A percentile compares a stretch with the other conserved stretches of the same genome.
Evolutionary conservation across 1,140 invertebrate genomes (phyloP).

Genomic region (Zaprionus taronus): DNA sequence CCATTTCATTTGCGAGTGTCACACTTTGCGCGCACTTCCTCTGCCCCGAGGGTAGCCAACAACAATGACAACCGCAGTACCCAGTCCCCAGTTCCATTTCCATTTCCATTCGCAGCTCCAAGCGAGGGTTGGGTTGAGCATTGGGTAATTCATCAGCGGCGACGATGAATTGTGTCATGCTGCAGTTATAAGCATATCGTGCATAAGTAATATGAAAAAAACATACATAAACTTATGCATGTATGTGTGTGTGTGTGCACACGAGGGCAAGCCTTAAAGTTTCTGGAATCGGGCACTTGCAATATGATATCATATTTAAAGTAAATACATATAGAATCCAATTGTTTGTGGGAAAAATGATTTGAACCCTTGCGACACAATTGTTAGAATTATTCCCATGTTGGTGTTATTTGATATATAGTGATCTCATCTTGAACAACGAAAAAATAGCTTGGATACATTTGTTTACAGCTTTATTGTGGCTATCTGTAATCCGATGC

Average conservation of each 20-base stretch:
- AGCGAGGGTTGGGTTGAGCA: constrained; percentile 35
- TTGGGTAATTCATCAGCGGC: constrained; percentile 75
- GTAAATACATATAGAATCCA: neutral
- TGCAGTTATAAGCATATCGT: constrained; percentile 33
- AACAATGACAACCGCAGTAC: constrained; percentile 4
- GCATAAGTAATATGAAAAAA: constrained; percentile 18
- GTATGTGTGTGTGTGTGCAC: constrained; percentile 11
- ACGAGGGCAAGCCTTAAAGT: constrained; percentile 23
- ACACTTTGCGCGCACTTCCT: constrained; percentile 78
- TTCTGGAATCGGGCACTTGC: constrained; percentile 1
- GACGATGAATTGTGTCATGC: constrained; percentile 73
- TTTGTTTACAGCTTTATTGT: neutral
- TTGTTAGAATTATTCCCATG: constrained; percentile 9
- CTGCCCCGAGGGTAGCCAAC: constrained; percentile 30
- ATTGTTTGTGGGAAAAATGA: constrained; percentile 3
- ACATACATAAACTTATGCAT: neutral
- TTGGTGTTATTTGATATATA: neutral
- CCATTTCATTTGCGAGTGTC: constrained; percentile 77
- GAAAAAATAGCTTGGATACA: neutral
- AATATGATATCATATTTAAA: constrained; percentile 1
- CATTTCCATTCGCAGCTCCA: constrained; percentile 11
- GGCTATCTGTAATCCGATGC: neutral
- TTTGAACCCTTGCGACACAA: constrained; percentile 2
- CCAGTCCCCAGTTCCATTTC: constrained; percentile 3
- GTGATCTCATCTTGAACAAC: neutral